Evolutionary conservation across 30 jellyfish, hydroid and myxozoan genomes (phyloP), one percentile per base, ranked within the genome.

Genomic region (Aurelia aurita): DNA sequence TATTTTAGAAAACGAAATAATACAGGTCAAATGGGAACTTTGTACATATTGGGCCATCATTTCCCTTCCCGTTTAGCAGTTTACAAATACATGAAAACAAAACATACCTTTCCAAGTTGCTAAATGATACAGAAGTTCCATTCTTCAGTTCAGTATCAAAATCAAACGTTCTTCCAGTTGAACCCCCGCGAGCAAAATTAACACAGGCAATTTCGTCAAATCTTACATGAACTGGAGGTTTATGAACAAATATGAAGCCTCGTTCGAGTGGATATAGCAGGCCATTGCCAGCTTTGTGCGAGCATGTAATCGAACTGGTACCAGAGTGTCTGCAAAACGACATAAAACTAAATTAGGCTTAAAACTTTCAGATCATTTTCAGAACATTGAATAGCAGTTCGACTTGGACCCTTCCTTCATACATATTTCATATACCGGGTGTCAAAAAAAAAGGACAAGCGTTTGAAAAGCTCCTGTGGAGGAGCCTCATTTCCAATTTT

Each of bases 141-240:
- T 85, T 93, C 69, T 87, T 89, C 64, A 87, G 64, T 18, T 93
- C 97, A 31, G 88, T 73, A 22, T 93, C 98, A 72, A 93, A 88
- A 64, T 93, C 98, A 73, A 93, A 93, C 20, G 98, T 93, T 63
- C 98, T 72, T n/a, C 97, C 98, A 1, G 98, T 88, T 25, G 97
- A 82, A 66, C 97, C 84, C 21, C 98, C 98, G 46, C 98, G 92
- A 18, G 98, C 98, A 74, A 93, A 93, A 84, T 93, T 89, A 35
- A 93, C 96, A 45, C 87, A 72, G 16, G 96, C 47, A 1, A 93
- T 81, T 51, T 94, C 99, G 59, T 94, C 97, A 59, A 94, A 94
- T n/a, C 97, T 96, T 29, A 89, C 77, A 60, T 88, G 96, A 19
- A 89, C 91, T 3, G 99, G 97, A 16, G 99, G 99, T 69, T 94